Base-by-base conservation (phyloP, 2,888 invertebrate genomes). In the Timandra comae region DNA sequence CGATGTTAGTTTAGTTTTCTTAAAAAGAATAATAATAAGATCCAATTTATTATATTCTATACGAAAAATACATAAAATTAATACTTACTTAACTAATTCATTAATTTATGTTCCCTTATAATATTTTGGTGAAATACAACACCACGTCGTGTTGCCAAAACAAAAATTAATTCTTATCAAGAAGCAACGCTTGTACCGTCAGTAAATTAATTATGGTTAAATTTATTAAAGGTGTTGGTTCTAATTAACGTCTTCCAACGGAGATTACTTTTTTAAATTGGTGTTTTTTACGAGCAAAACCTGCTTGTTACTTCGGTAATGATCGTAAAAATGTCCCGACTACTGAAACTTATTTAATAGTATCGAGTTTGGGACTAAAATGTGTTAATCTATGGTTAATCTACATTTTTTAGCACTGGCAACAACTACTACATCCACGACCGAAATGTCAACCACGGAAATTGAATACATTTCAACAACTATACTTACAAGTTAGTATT, bases 381-480 rank as follows among this genome's bases (percentile, higher is more conserved):
- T 16, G 16, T 16, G 3, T 16, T n/a, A n/a, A n/a, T n/a, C n/a
- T n/a, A n/a, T n/a, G n/a, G n/a, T n/a, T n/a, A n/a, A n/a, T n/a
- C n/a, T 28, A 20, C 40, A 30, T 46, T 39, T 52, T 51, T 21
- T 42, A 75, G 74, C 73, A 2, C 46, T 74, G 7, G 69, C 57
- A 0, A 69, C 74, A 2, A 70, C 70, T 3, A 56, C 62, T 3
- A 43, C 53, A 1, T 43, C 54, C 1, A 46, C 54, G 2, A 40
- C 44, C n/a, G 43, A 45, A 27, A 22, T 27, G 7, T 20, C 27
- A 8, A 47, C 49, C 6, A 44, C 43, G 4, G 46, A 39, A 24
- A 29, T 25, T 7, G 47, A 46, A 33, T 30, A 31, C 11, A 51
- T 36, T 19, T 29, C 33, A 25, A 23, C 32, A 20, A 35, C 31